Evolutionary conservation across 2,113 vertebrate species (phyloP).

Genomic region (Psettodes erumei): DNA sequence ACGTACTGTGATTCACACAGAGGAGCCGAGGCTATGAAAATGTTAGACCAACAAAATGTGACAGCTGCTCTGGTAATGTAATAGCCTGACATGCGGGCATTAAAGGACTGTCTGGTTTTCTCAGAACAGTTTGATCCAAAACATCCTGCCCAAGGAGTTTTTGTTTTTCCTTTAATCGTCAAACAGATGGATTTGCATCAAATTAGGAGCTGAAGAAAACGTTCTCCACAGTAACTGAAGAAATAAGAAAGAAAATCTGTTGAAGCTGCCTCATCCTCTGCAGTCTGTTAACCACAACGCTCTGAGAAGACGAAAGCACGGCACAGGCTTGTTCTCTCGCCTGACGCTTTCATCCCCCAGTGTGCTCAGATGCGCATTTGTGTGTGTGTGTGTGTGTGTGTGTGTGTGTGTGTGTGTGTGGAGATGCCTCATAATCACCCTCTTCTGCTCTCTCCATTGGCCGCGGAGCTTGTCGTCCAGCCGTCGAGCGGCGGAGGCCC

Average conservation of each 20-base stretch:
- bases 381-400: no score
- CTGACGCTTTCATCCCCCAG: background rate
- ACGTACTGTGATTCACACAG: conserved; percentile 5
- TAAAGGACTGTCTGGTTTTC: conserved; percentile 12
- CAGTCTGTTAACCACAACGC: conserved; percentile 5
- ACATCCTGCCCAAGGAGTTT: background rate
- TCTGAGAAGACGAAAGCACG: conserved; percentile 39
- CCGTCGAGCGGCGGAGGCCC: conserved; percentile 87
- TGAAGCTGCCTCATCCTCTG: conserved; percentile 19
- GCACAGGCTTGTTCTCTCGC: background rate
- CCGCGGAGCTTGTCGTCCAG: conserved; percentile 85
- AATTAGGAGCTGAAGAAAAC: conserved; percentile 21
- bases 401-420: no score
- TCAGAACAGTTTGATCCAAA: conserved; percentile 28
- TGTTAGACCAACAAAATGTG: conserved; percentile 53
- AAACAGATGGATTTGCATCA: conserved; percentile 43
- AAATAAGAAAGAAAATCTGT: background rate
- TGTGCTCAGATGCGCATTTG: background rate
- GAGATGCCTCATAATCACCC: conserved; percentile 68
- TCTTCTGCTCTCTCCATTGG: conserved; percentile 87
- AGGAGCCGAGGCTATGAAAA: conserved; percentile 21
- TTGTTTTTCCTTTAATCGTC: background rate
- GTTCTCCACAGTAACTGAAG: conserved; percentile 8
- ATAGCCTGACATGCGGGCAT: conserved; percentile 15
- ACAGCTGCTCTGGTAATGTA: conserved; percentile 33